phyloP scores from a whole-genome alignment of 2,888 invertebrate species.

The Chymomyza amoena region DNA sequence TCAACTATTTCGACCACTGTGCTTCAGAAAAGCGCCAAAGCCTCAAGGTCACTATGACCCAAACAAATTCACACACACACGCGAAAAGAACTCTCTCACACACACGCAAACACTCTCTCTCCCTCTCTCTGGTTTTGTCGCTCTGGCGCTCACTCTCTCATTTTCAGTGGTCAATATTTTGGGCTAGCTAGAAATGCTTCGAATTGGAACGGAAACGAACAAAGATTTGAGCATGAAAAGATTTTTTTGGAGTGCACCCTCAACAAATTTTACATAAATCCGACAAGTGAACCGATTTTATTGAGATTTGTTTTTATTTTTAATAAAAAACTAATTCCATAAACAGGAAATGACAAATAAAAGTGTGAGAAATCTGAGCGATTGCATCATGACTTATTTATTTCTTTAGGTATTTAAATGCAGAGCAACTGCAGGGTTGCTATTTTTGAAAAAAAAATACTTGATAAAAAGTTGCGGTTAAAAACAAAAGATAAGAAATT shows the following conservation, averaged over 20 bases:
- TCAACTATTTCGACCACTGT: too few relatives aligned
- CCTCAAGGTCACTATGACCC: constrained; percentile 12
- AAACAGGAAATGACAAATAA: neutral
- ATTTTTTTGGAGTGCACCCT: neutral
- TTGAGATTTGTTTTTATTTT: neutral
- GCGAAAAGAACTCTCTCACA: too few relatives aligned
- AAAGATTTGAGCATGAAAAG: neutral
- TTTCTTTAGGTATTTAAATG: neutral
- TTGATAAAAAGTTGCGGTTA: neutral
- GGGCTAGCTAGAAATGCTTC: neutral
- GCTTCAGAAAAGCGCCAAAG: neutral
- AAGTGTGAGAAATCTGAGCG: neutral
- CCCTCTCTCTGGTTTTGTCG: neutral
- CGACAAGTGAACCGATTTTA: neutral
- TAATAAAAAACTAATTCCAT: neutral
- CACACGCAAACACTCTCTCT: neutral
- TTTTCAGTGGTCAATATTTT: neutral
- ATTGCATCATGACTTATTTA: neutral
- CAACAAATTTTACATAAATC: neutral
- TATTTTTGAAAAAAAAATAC: neutral
- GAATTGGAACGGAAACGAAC: neutral
- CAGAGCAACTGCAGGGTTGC: neutral
- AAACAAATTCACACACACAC: constrained; percentile 11
- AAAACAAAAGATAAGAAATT: too few relatives aligned
- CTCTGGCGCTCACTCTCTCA: neutral